A percentile compares a stretch with the other conserved stretches of the same genome.
These are phyloP conservation scores for Papilio polytes DNA, from an alignment of 1,140 invertebrate species.

Conservation along the genomic window DNA sequence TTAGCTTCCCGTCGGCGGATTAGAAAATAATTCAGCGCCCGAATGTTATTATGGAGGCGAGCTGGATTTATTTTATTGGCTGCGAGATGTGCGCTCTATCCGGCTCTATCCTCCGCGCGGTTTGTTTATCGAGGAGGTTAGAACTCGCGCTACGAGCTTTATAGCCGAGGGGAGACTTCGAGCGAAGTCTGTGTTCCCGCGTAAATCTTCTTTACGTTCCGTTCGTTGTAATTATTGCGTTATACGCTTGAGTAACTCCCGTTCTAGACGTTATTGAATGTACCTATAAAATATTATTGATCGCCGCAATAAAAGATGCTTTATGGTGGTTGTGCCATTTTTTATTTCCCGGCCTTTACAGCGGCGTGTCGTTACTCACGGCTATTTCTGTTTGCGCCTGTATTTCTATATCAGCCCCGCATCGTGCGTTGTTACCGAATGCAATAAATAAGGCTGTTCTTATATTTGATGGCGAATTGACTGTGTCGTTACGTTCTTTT, in stretches of 20 bases:
- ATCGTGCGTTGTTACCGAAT: conserved; percentile 39
- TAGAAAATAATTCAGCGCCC: conserved; percentile 82
- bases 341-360: conserved; percentile 62
- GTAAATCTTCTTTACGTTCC: conserved; percentile 78
- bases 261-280: conserved; percentile 76
- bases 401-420: conserved; percentile 40
- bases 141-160: conserved; percentile 71
- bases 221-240: conserved; percentile 75
- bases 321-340: conserved; percentile 69
- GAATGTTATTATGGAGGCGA: conserved; percentile 79
- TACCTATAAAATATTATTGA: conserved; percentile 80
- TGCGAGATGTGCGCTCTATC: conserved; percentile 76
- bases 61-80: conserved; percentile 81
- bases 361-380: conserved; percentile 56
- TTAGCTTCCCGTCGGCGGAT: conserved; percentile 77
- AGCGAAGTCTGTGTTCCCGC: conserved; percentile 59
- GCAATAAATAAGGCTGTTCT: conserved; percentile 31
- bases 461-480: conserved; percentile 8
- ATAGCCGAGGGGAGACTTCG: conserved; percentile 58
- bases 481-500: neutral
- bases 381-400: conserved; percentile 56
- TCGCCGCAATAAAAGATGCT: conserved; percentile 73
- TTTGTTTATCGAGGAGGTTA: conserved; percentile 73
- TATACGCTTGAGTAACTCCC: conserved; percentile 70
- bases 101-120: conserved; percentile 71